phyloP scores from a whole-genome alignment of 1,140 invertebrate genomes.

The Xylocopa sonorina region DNA sequence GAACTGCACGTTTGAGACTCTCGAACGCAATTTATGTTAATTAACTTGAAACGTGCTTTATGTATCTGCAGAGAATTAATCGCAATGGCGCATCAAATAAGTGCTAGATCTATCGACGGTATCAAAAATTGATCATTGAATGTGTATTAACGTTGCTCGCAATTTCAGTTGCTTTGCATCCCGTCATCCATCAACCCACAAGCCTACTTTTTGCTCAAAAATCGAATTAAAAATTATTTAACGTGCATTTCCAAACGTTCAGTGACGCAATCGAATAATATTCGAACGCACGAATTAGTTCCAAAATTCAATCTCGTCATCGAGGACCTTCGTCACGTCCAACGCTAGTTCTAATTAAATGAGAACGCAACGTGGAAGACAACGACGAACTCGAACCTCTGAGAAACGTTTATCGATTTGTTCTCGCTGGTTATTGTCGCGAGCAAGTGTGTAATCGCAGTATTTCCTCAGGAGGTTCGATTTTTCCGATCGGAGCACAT shows the following conservation, averaged over 20 bases:
- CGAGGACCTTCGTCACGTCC: too few species aligned
- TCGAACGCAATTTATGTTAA: conserved; percentile 40
- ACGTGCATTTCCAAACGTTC: too few species aligned
- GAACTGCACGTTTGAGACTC: conserved; percentile 24
- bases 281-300: too few species aligned
- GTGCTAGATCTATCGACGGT: background rate
- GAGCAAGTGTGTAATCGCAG: conserved; percentile 50
- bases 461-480: conserved; percentile 42
- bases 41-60: conserved; percentile 5
- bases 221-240: too few species aligned
- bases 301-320: too few species aligned
- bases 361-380: background rate
- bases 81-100: background rate
- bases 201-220: too few species aligned
- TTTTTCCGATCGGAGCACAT: conserved; percentile 52
- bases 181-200: too few species aligned
- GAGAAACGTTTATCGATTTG: conserved; percentile 41
- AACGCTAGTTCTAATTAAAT: too few species aligned
- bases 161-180: too few species aligned
- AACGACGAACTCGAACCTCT: background rate
- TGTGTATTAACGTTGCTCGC: background rate
- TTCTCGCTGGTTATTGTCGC: conserved; percentile 36
- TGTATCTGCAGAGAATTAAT: background rate
- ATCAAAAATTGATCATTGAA: background rate
- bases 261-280: too few species aligned